Conservation (phyloP, 1,140 invertebrate species). For the Drosophila watanabei region DNA sequence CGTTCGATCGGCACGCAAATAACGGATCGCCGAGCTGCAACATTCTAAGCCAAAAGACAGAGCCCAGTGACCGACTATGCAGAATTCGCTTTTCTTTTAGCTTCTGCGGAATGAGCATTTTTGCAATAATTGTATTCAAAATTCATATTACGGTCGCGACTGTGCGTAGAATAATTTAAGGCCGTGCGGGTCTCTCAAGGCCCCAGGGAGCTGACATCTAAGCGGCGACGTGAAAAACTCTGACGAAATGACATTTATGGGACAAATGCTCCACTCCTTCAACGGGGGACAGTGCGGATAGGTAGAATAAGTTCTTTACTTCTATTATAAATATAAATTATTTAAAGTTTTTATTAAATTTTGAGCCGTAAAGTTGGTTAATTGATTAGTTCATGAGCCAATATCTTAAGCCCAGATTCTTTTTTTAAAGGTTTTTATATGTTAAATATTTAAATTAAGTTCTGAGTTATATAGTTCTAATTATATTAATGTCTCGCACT, state of each 20-base stretch:
- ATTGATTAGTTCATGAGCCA: neutral
- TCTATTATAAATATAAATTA: neutral
- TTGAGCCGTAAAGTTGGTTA: neutral
- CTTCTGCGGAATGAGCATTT: conserved; percentile 49
- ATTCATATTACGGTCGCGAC: conserved; percentile 72
- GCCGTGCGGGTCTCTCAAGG: conserved; percentile 39
- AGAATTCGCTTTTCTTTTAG: conserved; percentile 36
- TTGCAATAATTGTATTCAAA: conserved; percentile 81
- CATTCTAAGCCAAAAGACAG: conserved; percentile 1
- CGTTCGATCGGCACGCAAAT: conserved; percentile 30
- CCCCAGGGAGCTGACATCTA: conserved; percentile 59
- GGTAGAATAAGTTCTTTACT: neutral
- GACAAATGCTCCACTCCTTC: conserved; percentile 81
- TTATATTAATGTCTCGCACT: conserved; percentile 3
- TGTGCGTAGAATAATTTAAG: conserved; percentile 78
- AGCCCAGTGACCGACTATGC: conserved; percentile 73
- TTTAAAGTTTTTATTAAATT: no score
- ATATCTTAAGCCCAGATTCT: no score
- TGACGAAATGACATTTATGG: conserved; percentile 80
- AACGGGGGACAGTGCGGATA: conserved; percentile 24
- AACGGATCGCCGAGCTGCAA: neutral
- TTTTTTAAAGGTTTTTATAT: neutral
- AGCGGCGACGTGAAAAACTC: conserved; percentile 74
- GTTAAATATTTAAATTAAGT: neutral
- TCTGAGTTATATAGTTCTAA: no score